Evolutionary conservation across 2,888 invertebrate species (phyloP).

Genomic region (Onchidella celtica): DNA sequence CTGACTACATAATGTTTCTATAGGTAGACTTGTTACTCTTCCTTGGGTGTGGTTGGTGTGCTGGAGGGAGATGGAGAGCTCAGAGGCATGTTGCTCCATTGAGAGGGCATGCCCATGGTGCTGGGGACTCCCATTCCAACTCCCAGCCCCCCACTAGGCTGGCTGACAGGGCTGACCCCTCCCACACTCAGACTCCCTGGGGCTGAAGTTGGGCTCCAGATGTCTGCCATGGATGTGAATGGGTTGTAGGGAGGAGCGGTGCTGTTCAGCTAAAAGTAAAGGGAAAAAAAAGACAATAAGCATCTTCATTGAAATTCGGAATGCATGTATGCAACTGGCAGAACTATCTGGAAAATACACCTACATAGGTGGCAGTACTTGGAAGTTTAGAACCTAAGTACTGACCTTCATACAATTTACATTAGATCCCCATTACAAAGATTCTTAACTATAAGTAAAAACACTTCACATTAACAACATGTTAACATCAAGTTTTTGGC

Average conservation of each 20-base stretch:
- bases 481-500: too few relatives aligned
- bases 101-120: not conserved
- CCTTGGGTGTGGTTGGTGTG: slow-evolving; percentile 10
- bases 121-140: not conserved
- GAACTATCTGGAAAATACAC: too few relatives aligned
- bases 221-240: slow-evolving; percentile 67
- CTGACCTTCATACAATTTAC: too few relatives aligned
- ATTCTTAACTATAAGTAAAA: too few relatives aligned
- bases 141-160: not conserved
- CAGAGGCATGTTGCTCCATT: slow-evolving; percentile 7
- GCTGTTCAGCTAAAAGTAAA: slow-evolving; percentile 29
- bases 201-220: slow-evolving; percentile 71
- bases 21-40: not conserved
- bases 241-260: slow-evolving; percentile 67
- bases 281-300: not conserved
- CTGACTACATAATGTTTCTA: not conserved
- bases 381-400: too few relatives aligned
- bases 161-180: slow-evolving; percentile 16
- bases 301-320: too few relatives aligned
- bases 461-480: too few relatives aligned
- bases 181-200: slow-evolving; percentile 54
- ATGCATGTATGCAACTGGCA: too few relatives aligned
- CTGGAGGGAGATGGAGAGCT: not conserved
- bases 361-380: too few relatives aligned
- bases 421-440: too few relatives aligned